Conservation (phyloP, 1,140 invertebrate genomes). For the Bilobella aurantiaca region DNA sequence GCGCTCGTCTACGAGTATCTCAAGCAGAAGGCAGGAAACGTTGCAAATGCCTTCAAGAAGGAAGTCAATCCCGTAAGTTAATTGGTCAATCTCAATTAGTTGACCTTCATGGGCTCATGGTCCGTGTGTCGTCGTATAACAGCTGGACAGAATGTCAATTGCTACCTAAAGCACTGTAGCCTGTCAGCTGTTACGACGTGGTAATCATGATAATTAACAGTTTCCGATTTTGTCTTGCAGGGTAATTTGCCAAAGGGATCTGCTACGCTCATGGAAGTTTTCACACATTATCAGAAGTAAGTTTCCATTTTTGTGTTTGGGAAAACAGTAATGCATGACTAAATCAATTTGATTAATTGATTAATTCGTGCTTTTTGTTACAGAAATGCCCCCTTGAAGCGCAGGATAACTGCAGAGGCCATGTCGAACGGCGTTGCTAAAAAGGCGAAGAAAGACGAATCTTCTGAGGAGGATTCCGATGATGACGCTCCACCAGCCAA, state of each 20-base stretch:
- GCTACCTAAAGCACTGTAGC: too few species aligned
- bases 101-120: too few species aligned
- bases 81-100: too few species aligned
- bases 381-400: constrained; percentile 22
- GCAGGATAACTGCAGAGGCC: constrained; percentile 16
- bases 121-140: too few species aligned
- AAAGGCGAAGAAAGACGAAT: constrained; percentile 18
- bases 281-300: constrained; percentile 30
- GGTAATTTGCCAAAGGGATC: constrained; percentile 23
- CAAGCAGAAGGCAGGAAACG: constrained; percentile 17
- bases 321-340: neutral
- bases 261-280: constrained; percentile 25
- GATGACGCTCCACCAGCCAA: constrained; percentile 10
- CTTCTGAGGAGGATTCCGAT: constrained; percentile 15
- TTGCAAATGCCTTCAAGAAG: constrained; percentile 27
- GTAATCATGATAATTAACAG: too few species aligned
- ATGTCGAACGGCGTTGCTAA: constrained; percentile 5
- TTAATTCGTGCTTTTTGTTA: neutral
- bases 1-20: constrained; percentile 34
- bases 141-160: too few species aligned
- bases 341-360: too few species aligned
- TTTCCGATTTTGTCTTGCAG: constrained; percentile 14
- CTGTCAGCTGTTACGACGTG: too few species aligned
- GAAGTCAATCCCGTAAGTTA: constrained; percentile 32
- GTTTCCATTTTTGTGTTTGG: neutral